A percentile compares a stretch with the other conserved stretches of the same genome.
phyloP scores from a whole-genome alignment of 2,888 invertebrate species.

The Melieria crassipennis region DNA sequence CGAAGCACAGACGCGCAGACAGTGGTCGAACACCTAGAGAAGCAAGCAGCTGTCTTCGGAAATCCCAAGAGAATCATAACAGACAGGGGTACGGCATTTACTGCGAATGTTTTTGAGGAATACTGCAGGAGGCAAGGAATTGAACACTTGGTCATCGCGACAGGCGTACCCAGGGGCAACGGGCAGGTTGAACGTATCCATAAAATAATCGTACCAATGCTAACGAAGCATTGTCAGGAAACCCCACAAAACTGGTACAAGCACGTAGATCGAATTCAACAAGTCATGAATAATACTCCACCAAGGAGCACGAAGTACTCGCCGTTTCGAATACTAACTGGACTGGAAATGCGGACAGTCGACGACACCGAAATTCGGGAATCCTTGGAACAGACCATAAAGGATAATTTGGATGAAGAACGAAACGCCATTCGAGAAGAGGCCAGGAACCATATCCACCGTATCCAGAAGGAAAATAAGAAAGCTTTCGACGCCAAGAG shows the following conservation, averaged over 20 bases:
- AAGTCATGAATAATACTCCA: conserved; percentile 34
- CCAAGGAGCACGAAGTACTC: conserved; percentile 45
- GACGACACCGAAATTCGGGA: conserved; percentile 2
- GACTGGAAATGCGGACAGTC: conserved; percentile 20
- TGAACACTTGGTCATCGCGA: conserved; percentile 49
- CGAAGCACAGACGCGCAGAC: conserved; percentile 49
- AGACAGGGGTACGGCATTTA: conserved; percentile 60
- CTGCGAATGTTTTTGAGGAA: conserved; percentile 52
- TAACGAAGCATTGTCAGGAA: conserved; percentile 4
- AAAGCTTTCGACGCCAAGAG: conserved; percentile 1
- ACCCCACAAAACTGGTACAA: conserved; percentile 12
- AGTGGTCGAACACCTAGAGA: conserved; percentile 47
- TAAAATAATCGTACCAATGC: conserved; percentile 8
- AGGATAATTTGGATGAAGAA: not conserved
- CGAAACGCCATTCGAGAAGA: conserved; percentile 15
- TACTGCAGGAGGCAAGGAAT: conserved; percentile 51
- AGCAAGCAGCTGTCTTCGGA: conserved; percentile 31
- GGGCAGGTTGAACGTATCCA: conserved; percentile 8
- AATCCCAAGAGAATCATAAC: conserved; percentile 53
- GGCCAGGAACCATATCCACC: conserved; percentile 14
- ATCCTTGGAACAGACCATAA: not conserved
- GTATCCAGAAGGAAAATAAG: conserved; percentile 26
- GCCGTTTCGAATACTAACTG: conserved; percentile 33
- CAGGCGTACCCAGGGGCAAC: conserved; percentile 39
- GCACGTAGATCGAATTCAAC: conserved; percentile 45